Evolutionary conservation across 2,888 invertebrate genomes (phyloP), one percentile per base, ranked within the genome.

Genomic region (Chorisops tibialis): DNA sequence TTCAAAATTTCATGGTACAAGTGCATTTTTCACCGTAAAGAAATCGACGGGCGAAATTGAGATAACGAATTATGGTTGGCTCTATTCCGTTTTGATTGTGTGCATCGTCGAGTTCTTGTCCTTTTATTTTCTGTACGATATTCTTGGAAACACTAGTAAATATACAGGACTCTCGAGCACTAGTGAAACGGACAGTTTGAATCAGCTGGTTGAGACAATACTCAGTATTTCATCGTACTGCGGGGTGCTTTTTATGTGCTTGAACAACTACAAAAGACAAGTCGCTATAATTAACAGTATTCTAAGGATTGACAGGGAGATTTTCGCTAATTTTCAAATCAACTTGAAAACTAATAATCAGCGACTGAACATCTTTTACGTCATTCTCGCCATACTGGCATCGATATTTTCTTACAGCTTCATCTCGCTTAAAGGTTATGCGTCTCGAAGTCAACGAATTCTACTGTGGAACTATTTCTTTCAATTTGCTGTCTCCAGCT

Each of bases 161-260:
- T 38, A 21, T 14, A 37, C 47, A 9, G 47, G 38, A 39, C 14
- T 69, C 52, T 68, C 66, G 6, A 35, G 64, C 9, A 70, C 70
- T 12, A 71, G 70, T 4, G 59, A 62, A 21, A 38, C 48, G 22
- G 45, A 59, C 24, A 59, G 48, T 14, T 59, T 59, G 16, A 59
- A 59, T 38, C 59, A 59, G 12, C 7, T 59, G 16, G 35, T 59
- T 19, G 59, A 59, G 35, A 48, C 45, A 11, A 37, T 48, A 21
- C 16, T 59, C 3, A 48, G 59, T n/a, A 59, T 59, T 18, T 48
- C 63, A 21, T 71, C 73, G 65, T 74, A 71, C 49, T 70, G 70
- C 1, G 67, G 70, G 50, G 70, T 74, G 54, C 67, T 69, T 1
- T 4, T 70, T 1, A 68, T 72, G 3, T 68, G 70, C 41, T 68